phyloP scores from a whole-genome alignment of 64 coral and sea anemone species.

The Montipora foliosa region DNA sequence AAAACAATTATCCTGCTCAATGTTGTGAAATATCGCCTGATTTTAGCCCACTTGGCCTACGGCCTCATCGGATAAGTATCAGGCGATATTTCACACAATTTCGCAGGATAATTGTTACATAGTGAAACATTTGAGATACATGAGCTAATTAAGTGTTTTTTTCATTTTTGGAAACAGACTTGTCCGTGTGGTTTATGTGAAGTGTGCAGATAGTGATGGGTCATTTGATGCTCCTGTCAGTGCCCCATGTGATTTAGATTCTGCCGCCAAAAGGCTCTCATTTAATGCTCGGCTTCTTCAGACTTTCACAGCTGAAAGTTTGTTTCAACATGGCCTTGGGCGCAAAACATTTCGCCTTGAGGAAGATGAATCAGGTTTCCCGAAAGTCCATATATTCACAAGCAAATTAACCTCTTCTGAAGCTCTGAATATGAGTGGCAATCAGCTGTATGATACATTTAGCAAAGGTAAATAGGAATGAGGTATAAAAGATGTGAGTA shows the following conservation, averaged over 20 bases:
- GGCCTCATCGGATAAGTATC: no score
- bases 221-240: conserved; percentile 88
- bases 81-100: no score
- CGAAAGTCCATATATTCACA: conserved; percentile 83
- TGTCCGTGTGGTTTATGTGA: conserved; percentile 96
- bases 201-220: conserved; percentile 90
- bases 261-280: conserved; percentile 77
- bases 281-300: conserved; percentile 90
- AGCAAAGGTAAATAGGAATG: conserved; percentile 56
- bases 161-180: conserved; percentile 50
- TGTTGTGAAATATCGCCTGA: no score
- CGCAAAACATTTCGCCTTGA: conserved; percentile 86
- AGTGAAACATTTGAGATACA: no score
- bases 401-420: conserved; percentile 77
- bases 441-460: conserved; percentile 91
- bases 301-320: conserved; percentile 94
- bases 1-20: no score
- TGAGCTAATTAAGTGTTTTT: neutral
- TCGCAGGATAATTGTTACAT: no score
- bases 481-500: neutral
- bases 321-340: conserved; percentile 91
- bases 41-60: no score
- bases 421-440: conserved; percentile 84
- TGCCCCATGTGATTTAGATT: conserved; percentile 60
- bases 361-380: conserved; percentile 76